Evolutionary conservation across 2,888 invertebrate species (phyloP).

Genomic region (Creontiades dilutus): DNA sequence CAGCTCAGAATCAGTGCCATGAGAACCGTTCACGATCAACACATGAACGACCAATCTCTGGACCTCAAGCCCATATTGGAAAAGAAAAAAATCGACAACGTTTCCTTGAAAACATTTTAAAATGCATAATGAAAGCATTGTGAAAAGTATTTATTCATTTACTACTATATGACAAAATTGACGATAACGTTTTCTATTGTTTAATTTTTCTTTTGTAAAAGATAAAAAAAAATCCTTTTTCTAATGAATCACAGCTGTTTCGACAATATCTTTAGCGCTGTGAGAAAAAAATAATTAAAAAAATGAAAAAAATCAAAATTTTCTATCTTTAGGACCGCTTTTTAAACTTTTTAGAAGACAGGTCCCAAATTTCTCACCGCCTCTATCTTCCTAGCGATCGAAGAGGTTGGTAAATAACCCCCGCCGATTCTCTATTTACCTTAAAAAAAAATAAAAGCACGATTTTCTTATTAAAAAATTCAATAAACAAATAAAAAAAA

Average conservation of each 20-base stretch:
- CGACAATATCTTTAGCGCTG: slow-evolving; percentile 74
- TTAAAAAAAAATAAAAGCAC: slow-evolving; percentile 56
- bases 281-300: slow-evolving; percentile 59
- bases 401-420: neutral
- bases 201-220: slow-evolving; percentile 14
- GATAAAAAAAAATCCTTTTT: slow-evolving; percentile 39
- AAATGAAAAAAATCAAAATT: slow-evolving; percentile 27
- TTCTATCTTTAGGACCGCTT: slow-evolving; percentile 61
- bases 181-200: neutral
- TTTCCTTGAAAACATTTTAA: neutral
- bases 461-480: slow-evolving; percentile 64
- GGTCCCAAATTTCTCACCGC: slow-evolving; percentile 31
- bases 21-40: no score
- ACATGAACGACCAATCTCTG: no score
- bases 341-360: slow-evolving; percentile 41
- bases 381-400: neutral
- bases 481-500: slow-evolving; percentile 51
- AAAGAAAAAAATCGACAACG: slow-evolving; percentile 31
- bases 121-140: slow-evolving; percentile 26
- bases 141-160: neutral
- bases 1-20: no score
- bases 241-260: slow-evolving; percentile 73
- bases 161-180: neutral
- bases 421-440: slow-evolving; percentile 60
- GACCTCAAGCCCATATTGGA: neutral